A percentile compares a stretch with the other conserved stretches of the same genome.
These are phyloP conservation scores for Aldrovandia affinis DNA, from an alignment of 2,797 vertebrate genomes.

Conservation along the genomic window DNA sequence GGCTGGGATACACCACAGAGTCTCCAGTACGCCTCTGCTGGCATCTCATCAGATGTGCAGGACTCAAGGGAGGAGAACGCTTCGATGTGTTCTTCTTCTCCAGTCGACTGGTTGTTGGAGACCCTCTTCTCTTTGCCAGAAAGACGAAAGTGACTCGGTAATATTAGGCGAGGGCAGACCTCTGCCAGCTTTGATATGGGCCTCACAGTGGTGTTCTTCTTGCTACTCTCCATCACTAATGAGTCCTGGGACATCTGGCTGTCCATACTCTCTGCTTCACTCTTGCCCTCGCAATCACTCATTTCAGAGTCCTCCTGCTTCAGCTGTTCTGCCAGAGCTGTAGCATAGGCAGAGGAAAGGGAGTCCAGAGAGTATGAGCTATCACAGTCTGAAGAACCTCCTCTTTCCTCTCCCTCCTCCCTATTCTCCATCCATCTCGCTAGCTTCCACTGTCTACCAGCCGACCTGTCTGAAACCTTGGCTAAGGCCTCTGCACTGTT, in stretches of 20 bases:
- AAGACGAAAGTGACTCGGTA: conserved; percentile 42
- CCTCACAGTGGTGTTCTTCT: conserved; percentile 47
- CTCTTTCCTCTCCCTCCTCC: conserved; percentile 62
- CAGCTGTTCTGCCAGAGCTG: conserved; percentile 70
- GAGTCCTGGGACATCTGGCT: conserved; percentile 93
- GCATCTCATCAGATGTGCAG: conserved; percentile 67
- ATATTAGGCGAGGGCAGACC: conserved; percentile 49
- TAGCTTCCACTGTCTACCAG: conserved; percentile 61
- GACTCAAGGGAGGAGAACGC: conserved; percentile 32
- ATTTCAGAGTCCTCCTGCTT: conserved; percentile 69
- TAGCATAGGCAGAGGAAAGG: conserved; percentile 82
- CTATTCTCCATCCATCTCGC: conserved; percentile 62
- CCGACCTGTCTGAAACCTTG: conserved; percentile 54
- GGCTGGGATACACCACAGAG: conserved; percentile 57
- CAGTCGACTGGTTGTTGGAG: conserved; percentile 64
- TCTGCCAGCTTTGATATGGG: conserved; percentile 49
- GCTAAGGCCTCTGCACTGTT: conserved; percentile 75
- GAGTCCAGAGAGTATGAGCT: conserved; percentile 92
- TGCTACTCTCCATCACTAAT: conserved; percentile 60
- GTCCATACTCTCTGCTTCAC: conserved; percentile 85
- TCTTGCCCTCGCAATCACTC: conserved; percentile 54
- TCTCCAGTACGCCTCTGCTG: conserved; percentile 79
- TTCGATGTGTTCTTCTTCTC: conserved; percentile 50
- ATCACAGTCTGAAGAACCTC: conserved; percentile 81
- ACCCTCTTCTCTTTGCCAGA: conserved; percentile 63